These are phyloP conservation scores for Ageneiosus marmoratus DNA, from an alignment of 2,113 vertebrate species.

Conservation along the genomic window DNA sequence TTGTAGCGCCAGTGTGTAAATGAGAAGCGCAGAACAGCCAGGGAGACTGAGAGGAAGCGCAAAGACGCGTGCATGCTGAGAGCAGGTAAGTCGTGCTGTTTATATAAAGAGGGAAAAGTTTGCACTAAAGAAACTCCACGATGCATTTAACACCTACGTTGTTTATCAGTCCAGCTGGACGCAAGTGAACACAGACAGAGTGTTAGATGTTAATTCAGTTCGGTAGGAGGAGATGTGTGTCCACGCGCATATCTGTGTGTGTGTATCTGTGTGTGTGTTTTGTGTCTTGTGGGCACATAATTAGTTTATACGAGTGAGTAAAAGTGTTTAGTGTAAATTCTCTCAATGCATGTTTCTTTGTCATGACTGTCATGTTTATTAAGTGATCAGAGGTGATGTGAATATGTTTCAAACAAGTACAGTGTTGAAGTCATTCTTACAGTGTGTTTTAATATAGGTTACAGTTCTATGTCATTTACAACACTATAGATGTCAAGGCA, in stretches of 20 bases:
- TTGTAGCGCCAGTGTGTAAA: slow-evolving; percentile 23
- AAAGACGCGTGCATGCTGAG: slow-evolving; percentile 5
- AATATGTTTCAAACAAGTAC: not conserved
- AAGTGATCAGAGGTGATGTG: too few relatives aligned
- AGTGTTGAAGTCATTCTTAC: not conserved
- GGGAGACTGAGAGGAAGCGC: slow-evolving; percentile 9
- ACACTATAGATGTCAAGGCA: not conserved
- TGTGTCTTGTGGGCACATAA: not conserved
- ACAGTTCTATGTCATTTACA: too few relatives aligned
- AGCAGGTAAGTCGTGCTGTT: not conserved
- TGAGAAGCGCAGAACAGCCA: slow-evolving; percentile 8
- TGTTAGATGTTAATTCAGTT: not conserved
- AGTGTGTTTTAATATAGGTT: too few relatives aligned
- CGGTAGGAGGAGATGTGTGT: not conserved
- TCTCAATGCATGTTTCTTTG: not conserved
- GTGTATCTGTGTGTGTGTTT: not conserved
- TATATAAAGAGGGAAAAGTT: slow-evolving; percentile 1
- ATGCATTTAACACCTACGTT: not conserved
- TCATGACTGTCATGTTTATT: not conserved
- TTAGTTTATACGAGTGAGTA: not conserved
- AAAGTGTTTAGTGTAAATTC: not conserved
- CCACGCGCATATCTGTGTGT: not conserved
- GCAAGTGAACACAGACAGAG: not conserved
- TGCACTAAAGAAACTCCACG: not conserved
- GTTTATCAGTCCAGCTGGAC: not conserved